phyloP scores from a whole-genome alignment of 2,113 vertebrate species.

The Procavia capensis region DNA sequence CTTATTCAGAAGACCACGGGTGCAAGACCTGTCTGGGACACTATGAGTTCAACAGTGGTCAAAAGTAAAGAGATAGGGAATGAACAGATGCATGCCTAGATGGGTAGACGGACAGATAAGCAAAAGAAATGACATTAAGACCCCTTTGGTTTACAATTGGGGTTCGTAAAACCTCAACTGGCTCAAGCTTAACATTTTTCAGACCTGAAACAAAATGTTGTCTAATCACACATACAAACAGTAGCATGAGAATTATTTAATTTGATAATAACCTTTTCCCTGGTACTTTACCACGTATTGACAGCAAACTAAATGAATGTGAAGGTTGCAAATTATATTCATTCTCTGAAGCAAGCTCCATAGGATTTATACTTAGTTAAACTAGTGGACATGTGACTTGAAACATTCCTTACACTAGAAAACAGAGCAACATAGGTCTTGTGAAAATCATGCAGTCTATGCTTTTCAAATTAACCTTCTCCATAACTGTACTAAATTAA shows the following conservation, averaged over 20 bases:
- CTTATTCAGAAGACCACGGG: background rate
- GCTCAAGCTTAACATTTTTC: constrained; percentile 36
- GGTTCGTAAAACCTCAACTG: constrained; percentile 46
- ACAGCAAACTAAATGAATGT: constrained; percentile 21
- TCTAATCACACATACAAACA: constrained; percentile 21
- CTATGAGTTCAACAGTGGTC: constrained; percentile 6
- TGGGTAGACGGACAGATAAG: background rate
- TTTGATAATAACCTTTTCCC: background rate
- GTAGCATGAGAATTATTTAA: background rate
- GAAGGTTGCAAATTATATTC: background rate
- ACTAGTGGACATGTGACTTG: background rate
- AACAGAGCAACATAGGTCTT: background rate
- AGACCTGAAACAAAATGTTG: constrained; percentile 35
- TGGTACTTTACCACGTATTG: background rate
- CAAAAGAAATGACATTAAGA: constrained; percentile 13
- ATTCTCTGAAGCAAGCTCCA: background rate
- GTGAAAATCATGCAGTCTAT: constrained; percentile 3
- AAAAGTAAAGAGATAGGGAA: background rate
- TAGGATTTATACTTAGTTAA: constrained; percentile 8
- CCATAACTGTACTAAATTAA: background rate
- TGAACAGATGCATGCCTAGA: no score
- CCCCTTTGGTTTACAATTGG: background rate
- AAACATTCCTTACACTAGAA: background rate
- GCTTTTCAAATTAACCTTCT: constrained; percentile 35
- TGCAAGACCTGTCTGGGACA: background rate